Evolutionary conservation across 1,140 invertebrate species (phyloP), one percentile per base, ranked within the genome.

Genomic region (Lineus longissimus): DNA sequence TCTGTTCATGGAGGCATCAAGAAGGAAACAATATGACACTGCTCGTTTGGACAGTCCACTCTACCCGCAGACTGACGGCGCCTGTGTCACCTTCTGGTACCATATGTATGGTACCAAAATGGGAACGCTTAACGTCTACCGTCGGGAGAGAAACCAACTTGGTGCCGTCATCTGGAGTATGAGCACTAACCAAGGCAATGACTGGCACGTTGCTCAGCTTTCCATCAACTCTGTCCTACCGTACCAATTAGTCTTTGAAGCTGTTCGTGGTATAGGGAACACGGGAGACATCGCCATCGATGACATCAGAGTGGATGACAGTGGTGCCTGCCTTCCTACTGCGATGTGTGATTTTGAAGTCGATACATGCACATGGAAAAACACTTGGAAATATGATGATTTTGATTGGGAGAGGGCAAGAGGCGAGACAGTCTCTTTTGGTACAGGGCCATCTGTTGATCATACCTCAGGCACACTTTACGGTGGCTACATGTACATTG

Each of bases 91-190:
- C 11, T 91, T 92, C 75, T 92, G 85, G 83, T 88, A 83, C 70
- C 89, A 92, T 72, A 92, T 92, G 90, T 89, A 85, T 70, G 90
- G 91, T 19, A 27, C 13, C 1, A 65, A 66, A 25, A 74, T 74
- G 13, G 77, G 77, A 31, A 68, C 74, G 6, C 59, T 78, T 40
- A 76, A 72, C 63, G 64, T 78, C 19, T 71, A 69, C n/a, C 47
- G 25, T 27, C n/a, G 25, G 47, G 19, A 51, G 9, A 6, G 47
- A 27, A 27, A 27, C 47, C n/a, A 51, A 19, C 19, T 51, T 4
- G 47, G 47, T 23, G 25, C 6, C 4, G 40, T 69, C 22, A 36
- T 76, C 9, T 75, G 73, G 74, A 67, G 69, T 59, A 58, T 66
- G n/a, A 71, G 66, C 27, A 72, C 73, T 47, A 67, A 76, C 63